Conservation (phyloP, 2,888 invertebrate species). For the Metacarcinus magister region DNA sequence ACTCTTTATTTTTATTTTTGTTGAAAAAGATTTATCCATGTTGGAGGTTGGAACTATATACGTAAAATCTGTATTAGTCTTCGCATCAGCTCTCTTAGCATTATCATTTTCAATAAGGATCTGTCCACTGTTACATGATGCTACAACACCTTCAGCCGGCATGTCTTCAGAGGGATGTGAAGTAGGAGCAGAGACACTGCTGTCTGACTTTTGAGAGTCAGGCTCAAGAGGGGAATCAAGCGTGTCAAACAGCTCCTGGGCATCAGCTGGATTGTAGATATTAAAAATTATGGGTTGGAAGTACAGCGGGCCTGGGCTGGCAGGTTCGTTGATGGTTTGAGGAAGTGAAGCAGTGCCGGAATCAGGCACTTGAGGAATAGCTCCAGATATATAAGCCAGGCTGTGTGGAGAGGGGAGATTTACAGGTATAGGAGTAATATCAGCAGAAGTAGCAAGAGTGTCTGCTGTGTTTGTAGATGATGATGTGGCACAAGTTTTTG, state of each 20-base stretch:
- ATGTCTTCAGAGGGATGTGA: neutral
- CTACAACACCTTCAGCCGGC: neutral
- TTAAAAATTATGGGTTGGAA: neutral
- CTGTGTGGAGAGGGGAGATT: neutral
- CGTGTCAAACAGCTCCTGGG: neutral
- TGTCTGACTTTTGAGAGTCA: neutral
- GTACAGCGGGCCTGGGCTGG: neutral
- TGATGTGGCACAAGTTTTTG: neutral
- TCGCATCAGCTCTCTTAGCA: neutral
- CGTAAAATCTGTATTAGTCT: neutral
- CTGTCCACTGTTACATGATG: neutral
- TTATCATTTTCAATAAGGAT: neutral
- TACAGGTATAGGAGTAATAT: neutral
- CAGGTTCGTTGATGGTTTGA: neutral
- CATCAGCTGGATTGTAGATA: neutral
- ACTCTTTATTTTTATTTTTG: neutral
- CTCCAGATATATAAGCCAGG: neutral
- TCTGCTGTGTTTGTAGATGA: neutral
- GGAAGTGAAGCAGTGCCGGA: too few species aligned
- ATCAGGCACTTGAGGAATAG: neutral
- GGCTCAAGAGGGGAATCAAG: constrained; percentile 9
- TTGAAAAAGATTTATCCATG: neutral
- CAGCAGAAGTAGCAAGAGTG: neutral
- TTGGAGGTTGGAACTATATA: neutral
- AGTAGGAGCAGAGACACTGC: neutral